Base-by-base conservation (phyloP, 2,888 invertebrate genomes). In the Dyspetes luteomarginatus region DNA sequence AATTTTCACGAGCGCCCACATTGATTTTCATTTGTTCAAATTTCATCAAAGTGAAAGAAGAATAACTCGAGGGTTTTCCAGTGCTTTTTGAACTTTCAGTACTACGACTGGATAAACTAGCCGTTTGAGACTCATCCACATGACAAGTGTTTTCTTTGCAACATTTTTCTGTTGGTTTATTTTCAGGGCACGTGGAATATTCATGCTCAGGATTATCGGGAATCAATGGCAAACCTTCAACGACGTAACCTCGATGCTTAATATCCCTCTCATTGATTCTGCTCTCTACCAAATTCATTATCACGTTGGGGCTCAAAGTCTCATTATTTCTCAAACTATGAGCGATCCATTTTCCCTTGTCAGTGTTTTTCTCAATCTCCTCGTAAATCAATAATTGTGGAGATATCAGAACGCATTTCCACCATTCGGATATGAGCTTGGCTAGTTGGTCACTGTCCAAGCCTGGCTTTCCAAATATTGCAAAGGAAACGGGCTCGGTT, bases 171-270 rank as follows among this genome's bases (percentile, higher is more conserved):
- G 41, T 24, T 0, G n/a, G 7, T 19, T 12, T 28, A 15, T 41
- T 90, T 75, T 92, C 92, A 58, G 88, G 87, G 22, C 83, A 82
- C 3, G 81, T 82, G 9, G 84, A 81, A 15, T 82, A 81, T 69
- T 89, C 83, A 72, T 91, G 89, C 12, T 71, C 72, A 4, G 91
- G 78, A 71, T 90, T 86, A 62, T 93, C 93, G 1, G 93, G 93
- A n/a, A 95, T 92, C 43, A 95, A 88, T 19, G 96, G 96, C 80
- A 95, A 91, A 4, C 95, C 95, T 75, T 94, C 94, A 82, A 95
- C 89, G 1, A 96, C 93, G 92, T 94, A 95, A 5, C 95, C 96
- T 86, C 94, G 92, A 86, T 95, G 94, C 84, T 91, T 88, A 15
- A 94, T 92, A 26, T 93, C 92, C 73, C 93, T 92, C 19, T 93